Evolutionary conservation across 2,888 invertebrate genomes (phyloP).

Genomic region (Hirtodrosophila duncani): DNA sequence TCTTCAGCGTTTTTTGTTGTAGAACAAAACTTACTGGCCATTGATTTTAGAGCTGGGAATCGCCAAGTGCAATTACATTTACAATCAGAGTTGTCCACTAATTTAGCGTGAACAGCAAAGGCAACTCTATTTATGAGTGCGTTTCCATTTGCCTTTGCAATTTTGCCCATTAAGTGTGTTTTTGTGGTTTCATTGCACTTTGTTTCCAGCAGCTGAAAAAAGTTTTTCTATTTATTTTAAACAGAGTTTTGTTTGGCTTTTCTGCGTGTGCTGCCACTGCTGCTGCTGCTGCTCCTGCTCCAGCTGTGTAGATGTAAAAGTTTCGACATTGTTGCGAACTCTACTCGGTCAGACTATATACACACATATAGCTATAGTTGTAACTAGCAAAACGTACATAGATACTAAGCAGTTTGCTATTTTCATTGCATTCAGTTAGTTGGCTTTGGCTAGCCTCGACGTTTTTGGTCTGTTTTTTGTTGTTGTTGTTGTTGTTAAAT

Average conservation of each 20-base stretch:
- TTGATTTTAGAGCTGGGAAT: slow-evolving; percentile 55
- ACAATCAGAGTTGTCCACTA: too few species aligned
- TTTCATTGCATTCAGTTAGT: slow-evolving; percentile 18
- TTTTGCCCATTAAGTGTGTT: slow-evolving; percentile 18
- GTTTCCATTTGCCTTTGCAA: slow-evolving; percentile 9
- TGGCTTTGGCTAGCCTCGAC: not conserved
- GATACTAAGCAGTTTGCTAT: too few species aligned
- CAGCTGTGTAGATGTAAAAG: slow-evolving; percentile 19
- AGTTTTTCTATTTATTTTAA: slow-evolving; percentile 29
- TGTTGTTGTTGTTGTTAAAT: slow-evolving; percentile 3
- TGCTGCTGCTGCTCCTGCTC: too few species aligned
- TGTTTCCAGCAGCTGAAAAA: slow-evolving; percentile 25
- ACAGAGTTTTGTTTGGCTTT: slow-evolving; percentile 22
- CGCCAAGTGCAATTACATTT: slow-evolving; percentile 1
- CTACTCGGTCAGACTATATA: too few species aligned
- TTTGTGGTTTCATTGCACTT: slow-evolving; percentile 27
- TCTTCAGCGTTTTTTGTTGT: not conserved
- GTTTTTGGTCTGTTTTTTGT: slow-evolving; percentile 1
- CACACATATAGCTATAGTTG: too few species aligned
- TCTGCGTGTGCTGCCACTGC: slow-evolving; percentile 2
- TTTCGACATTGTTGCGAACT: slow-evolving; percentile 29
- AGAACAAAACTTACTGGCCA: slow-evolving; percentile 41
- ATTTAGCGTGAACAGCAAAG: slow-evolving; percentile 47
- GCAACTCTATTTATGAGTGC: slow-evolving; percentile 51
- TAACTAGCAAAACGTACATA: too few species aligned